Base-by-base conservation (phyloP, 2,797 vertebrate species). In the Buphagus erythrorhynchus region DNA sequence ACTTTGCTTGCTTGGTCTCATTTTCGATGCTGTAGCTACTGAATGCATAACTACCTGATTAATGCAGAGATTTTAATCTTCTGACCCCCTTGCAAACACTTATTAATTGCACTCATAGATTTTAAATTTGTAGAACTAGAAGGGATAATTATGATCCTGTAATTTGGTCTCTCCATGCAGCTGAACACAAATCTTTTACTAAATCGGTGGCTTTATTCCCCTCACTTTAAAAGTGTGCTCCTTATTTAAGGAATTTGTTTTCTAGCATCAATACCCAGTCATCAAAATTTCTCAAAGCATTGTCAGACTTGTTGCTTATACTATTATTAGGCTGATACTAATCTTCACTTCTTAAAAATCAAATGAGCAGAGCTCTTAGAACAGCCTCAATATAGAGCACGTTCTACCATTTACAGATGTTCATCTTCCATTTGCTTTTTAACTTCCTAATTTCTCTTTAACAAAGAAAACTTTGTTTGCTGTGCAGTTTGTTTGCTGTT, bases 21-120 rank as follows among this genome's bases (percentile, higher is more conserved):
- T 68, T 93, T 92, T 86, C 68, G 55, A 86, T 90, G 33, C 55
- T 86, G 8, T 62, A 73, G 71, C 59, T 89, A 4, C 35, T 86
- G 85, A 83, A 71, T 79, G 31, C 61, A 16, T 62, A 83, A 66
- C 29, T 66, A 54, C 72, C 48, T 91, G 91, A 92, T 95, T 92
- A 91, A 77, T 88, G 78, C 65, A 51, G 57, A 80, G 91, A 55
- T 85, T 91, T 84, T 89, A 31, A 71, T 92, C 85, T 93, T 88
- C 72, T 71, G 54, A 86, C 62, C 33, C 43, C 31, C 45, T 83
- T 93, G 63, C 84, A 92, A 85, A 66, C 58, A 69, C 46, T 65
- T 76, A 67, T 33, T 96, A 88, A 94, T 86, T 92, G 65, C 82
- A 80, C 71, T 91, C 52, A 59, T 45, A 82, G 63, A 55, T 86